Conservation (phyloP, 2,888 invertebrate genomes). For the Hymenopus coronatus region DNA sequence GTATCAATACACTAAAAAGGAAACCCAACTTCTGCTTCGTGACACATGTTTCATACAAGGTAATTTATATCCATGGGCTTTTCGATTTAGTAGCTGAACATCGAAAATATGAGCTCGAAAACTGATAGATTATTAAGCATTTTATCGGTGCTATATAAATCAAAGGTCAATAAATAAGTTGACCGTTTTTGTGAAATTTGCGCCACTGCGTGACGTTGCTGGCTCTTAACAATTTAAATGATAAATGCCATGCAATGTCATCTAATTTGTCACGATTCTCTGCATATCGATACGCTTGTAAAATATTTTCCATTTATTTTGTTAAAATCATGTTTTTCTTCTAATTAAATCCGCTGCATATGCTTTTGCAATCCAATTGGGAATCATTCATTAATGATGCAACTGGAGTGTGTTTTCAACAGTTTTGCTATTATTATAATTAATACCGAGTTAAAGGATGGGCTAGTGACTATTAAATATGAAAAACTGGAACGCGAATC, state of each 20-base stretch:
- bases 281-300: neutral
- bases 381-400: no score
- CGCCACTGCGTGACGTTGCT: neutral
- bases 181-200: neutral
- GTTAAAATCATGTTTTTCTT: neutral
- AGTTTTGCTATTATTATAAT: no score
- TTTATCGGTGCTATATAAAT: neutral
- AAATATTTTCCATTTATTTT: neutral
- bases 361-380: neutral
- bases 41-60: neutral
- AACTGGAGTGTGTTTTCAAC: no score
- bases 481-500: no score
- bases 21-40: neutral
- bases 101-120: neutral
- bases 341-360: neutral
- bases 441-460: no score
- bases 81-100: neutral
- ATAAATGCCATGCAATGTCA: neutral
- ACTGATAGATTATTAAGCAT: neutral
- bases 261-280: neutral
- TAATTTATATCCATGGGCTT: neutral
- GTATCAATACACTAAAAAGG: no score
- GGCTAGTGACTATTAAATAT: no score
- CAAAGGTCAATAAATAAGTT: neutral
- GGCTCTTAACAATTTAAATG: neutral